Evolutionary conservation across 2,113 vertebrate species (phyloP), one percentile per base, ranked within the genome.

Genomic region (Sinosuthora webbiana): DNA sequence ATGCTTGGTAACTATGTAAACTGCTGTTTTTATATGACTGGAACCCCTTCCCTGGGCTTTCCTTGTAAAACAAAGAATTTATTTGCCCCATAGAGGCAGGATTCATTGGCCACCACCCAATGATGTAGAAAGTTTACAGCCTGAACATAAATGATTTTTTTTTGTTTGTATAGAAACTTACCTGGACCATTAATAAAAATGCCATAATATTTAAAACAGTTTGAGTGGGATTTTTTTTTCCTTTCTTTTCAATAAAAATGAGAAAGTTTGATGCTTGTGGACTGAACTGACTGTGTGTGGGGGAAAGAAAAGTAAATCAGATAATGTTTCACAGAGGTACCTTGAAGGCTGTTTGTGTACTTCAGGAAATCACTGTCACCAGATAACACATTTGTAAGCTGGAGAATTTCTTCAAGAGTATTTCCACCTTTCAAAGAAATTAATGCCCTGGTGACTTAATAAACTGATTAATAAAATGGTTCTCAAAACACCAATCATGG

Each of bases 111-210:
- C 35, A 17, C 10, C 25, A 24, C 42, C 35, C 83, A 28, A 17
- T 2, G 15, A 65, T n/a, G 25, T 19, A 77, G 49, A 16, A 90
- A 13, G 39, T 76, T 88, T 83, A 69, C 63, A 92, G 31, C 15
- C 67, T 62, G 37, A 88, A 85, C 30, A 39, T 69, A 65, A 57
- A 59, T 39, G 10, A 15, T 15, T 76, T 65, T 76, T 65, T 81
- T 87, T 70, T 68, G 39, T 87, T 87, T 90, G 59, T 76, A n/a
- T 70, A 47, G 68, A 57, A 90, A 70, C 71, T 68, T 77, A 68
- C 27, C 62, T 62, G 49, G 31, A 65, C 71, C 24, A 59, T 67
- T 93, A 96, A 97, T 95, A 96, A 95, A 97, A 93, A 67, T 16
- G 4, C 19, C 21, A 2, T 92, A 5, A 52, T 39, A 52, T 49